Evolutionary conservation across 2,888 invertebrate genomes (phyloP).

Genomic region (Trichopria drosophilae): DNA sequence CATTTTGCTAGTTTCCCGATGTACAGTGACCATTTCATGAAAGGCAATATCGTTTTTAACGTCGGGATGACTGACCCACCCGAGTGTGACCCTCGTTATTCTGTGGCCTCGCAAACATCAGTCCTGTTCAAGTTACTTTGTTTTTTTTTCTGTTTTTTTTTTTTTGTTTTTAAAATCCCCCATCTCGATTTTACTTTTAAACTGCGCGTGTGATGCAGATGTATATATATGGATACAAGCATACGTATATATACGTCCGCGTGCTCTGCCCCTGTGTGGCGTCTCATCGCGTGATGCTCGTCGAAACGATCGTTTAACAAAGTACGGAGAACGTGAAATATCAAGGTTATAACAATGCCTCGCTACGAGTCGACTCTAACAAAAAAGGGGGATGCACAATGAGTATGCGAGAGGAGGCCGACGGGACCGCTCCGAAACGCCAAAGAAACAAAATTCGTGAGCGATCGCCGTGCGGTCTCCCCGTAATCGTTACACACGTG

Average conservation of each 20-base stretch:
- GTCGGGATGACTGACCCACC: slow-evolving; percentile 31
- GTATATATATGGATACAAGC: background rate
- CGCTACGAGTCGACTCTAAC: slow-evolving; percentile 47
- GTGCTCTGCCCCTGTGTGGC: background rate
- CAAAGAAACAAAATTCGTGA: too few relatives aligned
- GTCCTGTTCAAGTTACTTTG: slow-evolving; percentile 28
- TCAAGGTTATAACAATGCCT: slow-evolving; percentile 42
- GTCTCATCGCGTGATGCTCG: background rate
- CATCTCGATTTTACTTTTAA: too few relatives aligned
- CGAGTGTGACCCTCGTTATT: slow-evolving; percentile 56
- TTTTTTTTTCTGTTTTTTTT: slow-evolving; percentile 33
- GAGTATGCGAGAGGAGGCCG: slow-evolving; percentile 57
- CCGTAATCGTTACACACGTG: too few relatives aligned
- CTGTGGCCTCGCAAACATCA: slow-evolving; percentile 48
- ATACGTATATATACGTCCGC: background rate
- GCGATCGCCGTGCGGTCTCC: slow-evolving; percentile 43
- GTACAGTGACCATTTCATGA: slow-evolving; percentile 58
- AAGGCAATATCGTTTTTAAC: slow-evolving; percentile 39
- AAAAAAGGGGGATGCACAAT: slow-evolving; percentile 56
- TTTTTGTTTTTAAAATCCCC: too few relatives aligned
- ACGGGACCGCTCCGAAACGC: too few relatives aligned
- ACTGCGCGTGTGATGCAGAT: too few relatives aligned
- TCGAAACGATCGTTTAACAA: background rate
- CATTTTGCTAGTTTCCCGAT: slow-evolving; percentile 23
- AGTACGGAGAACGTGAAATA: background rate